A percentile compares a stretch with the other conserved stretches of the same genome.
These are phyloP conservation scores for Thinocorus orbignyianus DNA, from an alignment of 2,113 vertebrate species.

Conservation along the genomic window DNA sequence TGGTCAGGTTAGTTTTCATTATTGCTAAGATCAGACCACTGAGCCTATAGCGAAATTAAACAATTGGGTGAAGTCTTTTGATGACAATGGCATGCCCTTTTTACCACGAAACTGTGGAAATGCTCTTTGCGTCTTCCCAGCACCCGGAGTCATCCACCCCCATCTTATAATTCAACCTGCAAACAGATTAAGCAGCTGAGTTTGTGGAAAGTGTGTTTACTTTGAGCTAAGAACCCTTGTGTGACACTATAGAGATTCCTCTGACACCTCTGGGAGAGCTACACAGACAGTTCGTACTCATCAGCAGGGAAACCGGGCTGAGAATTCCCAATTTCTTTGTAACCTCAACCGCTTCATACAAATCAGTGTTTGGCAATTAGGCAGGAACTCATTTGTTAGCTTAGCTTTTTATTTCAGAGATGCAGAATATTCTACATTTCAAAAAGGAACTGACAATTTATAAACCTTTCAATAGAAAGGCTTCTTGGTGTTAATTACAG, in stretches of 20 bases:
- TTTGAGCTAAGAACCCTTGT: constrained; percentile 82
- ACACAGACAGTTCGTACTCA: constrained; percentile 72
- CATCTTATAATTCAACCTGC: constrained; percentile 87
- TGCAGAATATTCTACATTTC: constrained; percentile 42
- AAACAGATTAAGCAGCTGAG: constrained; percentile 88
- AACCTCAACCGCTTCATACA: constrained; percentile 70
- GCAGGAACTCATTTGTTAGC: constrained; percentile 69
- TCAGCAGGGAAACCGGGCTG: constrained; percentile 70
- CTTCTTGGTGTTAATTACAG: constrained; percentile 15
- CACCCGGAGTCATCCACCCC: constrained; percentile 75
- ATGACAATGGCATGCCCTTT: constrained; percentile 67
- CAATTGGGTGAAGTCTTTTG: constrained; percentile 68
- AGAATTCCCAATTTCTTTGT: constrained; percentile 77
- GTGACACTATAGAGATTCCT: constrained; percentile 79
- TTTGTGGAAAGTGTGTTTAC: constrained; percentile 85
- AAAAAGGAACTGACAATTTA: constrained; percentile 44
- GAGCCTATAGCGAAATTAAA: constrained; percentile 67
- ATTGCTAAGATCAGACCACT: constrained; percentile 55
- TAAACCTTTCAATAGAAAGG: constrained; percentile 30
- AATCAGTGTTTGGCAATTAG: constrained; percentile 72
- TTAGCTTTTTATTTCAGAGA: constrained; percentile 43
- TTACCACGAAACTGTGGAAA: constrained; percentile 75
- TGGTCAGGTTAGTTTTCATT: constrained; percentile 62
- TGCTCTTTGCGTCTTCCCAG: constrained; percentile 76
- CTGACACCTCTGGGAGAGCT: constrained; percentile 75